phyloP scores from a whole-genome alignment of 2,888 invertebrate species.

The Cerastis leucographa region DNA sequence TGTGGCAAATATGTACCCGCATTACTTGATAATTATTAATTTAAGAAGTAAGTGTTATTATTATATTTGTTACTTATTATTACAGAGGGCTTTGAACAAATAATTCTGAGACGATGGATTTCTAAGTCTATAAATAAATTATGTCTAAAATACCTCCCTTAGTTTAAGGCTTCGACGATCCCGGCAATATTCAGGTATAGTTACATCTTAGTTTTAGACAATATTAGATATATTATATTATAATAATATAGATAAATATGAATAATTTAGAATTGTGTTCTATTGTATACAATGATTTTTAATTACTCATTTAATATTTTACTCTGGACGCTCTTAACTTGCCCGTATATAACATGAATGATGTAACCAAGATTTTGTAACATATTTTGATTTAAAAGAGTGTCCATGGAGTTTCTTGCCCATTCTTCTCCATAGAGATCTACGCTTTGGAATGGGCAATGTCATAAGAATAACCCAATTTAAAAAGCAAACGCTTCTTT shows the following conservation, averaged over 20 bases:
- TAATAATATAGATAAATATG: too few relatives aligned
- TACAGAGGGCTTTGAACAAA: not conserved
- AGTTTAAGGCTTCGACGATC: not conserved
- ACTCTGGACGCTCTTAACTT: too few relatives aligned
- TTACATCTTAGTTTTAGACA: not conserved
- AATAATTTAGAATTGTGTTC: not conserved
- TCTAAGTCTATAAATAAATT: not conserved
- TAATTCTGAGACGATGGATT: not conserved
- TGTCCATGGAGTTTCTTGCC: too few relatives aligned
- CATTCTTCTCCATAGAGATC: too few relatives aligned
- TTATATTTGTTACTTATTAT: too few relatives aligned
- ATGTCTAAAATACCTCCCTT: not conserved
- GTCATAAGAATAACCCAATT: not conserved
- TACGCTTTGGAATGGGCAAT: too few relatives aligned
- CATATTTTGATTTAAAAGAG: too few relatives aligned
- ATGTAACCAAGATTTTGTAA: too few relatives aligned
- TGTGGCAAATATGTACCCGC: not conserved
- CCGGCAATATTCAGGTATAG: not conserved
- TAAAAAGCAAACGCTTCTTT: not conserved
- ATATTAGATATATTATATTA: too few relatives aligned
- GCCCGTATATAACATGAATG: too few relatives aligned
- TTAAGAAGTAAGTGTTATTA: not conserved
- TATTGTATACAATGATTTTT: not conserved
- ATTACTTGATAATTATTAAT: too few relatives aligned
- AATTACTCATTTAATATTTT: too few relatives aligned